Percentiles rank a stretch among this genome's conserved stretches.
phyloP scores from a whole-genome alignment of 2,888 invertebrate species.

The Pachymerium ferrugineum region DNA sequence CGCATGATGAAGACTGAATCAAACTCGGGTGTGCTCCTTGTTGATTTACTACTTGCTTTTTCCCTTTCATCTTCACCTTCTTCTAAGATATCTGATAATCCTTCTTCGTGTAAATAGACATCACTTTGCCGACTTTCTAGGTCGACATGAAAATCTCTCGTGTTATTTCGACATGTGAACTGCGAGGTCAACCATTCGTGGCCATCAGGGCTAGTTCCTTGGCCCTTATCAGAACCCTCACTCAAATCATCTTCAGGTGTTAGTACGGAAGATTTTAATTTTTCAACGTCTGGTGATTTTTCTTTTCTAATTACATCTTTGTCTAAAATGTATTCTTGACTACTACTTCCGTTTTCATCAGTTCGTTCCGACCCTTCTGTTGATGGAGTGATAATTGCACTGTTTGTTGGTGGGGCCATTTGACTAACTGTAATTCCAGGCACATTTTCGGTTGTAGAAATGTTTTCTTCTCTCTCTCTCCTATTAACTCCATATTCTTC shows the following conservation, averaged over 20 bases:
- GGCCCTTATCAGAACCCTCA: conserved; percentile 38
- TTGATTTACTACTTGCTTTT: conserved; percentile 51
- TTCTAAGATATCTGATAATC: conserved; percentile 81
- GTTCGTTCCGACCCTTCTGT: conserved; percentile 56
- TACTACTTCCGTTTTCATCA: conserved; percentile 54
- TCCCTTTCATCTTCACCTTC: conserved; percentile 63
- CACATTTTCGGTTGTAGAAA: conserved; percentile 46
- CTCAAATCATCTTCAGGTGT: conserved; percentile 41
- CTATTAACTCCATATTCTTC: conserved; percentile 53
- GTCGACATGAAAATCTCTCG: conserved; percentile 41
- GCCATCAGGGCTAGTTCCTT: conserved; percentile 43
- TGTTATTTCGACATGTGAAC: conserved; percentile 60
- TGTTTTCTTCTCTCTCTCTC: conserved; percentile 38
- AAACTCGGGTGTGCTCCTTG: conserved; percentile 86
- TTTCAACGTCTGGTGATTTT: not conserved
- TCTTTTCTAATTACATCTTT: not conserved
- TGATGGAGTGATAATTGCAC: conserved; percentile 54
- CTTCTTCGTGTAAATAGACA: conserved; percentile 53
- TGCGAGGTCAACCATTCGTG: conserved; percentile 82
- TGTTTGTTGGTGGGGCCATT: conserved; percentile 58
- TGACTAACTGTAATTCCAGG: conserved; percentile 61
- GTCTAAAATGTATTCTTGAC: conserved; percentile 53
- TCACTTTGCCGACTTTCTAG: conserved; percentile 53
- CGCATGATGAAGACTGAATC: conserved; percentile 71
- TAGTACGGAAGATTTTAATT: not conserved